Conservation (phyloP, 2,797 vertebrate genomes). For the Pangasius larnaudii region DNA sequence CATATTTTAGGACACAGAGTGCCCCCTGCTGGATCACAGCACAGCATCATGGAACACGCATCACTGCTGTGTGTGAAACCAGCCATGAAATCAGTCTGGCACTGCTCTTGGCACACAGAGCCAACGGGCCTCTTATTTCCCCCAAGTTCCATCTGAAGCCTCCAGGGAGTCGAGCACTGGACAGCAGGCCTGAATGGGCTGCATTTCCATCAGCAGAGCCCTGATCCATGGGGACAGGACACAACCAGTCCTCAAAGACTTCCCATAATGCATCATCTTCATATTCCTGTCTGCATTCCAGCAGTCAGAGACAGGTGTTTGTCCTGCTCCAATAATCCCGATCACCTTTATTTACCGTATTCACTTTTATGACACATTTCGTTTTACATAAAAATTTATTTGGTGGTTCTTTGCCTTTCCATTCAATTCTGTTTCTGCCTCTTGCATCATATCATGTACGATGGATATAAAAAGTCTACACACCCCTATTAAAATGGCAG, state of each 20-base stretch:
- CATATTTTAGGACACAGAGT: slow-evolving; percentile 68
- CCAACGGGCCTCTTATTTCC: slow-evolving; percentile 64
- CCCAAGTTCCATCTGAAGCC: slow-evolving; percentile 70
- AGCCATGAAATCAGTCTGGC: slow-evolving; percentile 79
- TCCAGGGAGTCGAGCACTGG: slow-evolving; percentile 66
- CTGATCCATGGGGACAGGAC: slow-evolving; percentile 30
- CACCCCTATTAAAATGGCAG: too few relatives aligned
- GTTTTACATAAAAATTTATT: slow-evolving; percentile 9
- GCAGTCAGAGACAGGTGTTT: slow-evolving; percentile 7
- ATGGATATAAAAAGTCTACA: too few relatives aligned
- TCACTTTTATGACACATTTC: slow-evolving; percentile 5
- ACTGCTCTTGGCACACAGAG: slow-evolving; percentile 70
- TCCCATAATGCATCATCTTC: slow-evolving; percentile 24
- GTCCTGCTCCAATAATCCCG: background rate
- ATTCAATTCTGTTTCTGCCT: slow-evolving; percentile 30
- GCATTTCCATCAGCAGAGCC: slow-evolving; percentile 41
- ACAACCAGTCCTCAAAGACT: slow-evolving; percentile 33
- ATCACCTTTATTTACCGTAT: background rate
- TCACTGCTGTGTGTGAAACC: slow-evolving; percentile 68
- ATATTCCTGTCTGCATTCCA: slow-evolving; percentile 36
- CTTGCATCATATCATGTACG: slow-evolving; percentile 38
- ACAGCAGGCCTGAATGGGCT: slow-evolving; percentile 62
- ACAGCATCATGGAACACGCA: slow-evolving; percentile 49
- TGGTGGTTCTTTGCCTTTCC: slow-evolving; percentile 12
- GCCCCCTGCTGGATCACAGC: slow-evolving; percentile 75